Conservation (phyloP, 1,140 invertebrate genomes). For the Epicauta chinensis region DNA sequence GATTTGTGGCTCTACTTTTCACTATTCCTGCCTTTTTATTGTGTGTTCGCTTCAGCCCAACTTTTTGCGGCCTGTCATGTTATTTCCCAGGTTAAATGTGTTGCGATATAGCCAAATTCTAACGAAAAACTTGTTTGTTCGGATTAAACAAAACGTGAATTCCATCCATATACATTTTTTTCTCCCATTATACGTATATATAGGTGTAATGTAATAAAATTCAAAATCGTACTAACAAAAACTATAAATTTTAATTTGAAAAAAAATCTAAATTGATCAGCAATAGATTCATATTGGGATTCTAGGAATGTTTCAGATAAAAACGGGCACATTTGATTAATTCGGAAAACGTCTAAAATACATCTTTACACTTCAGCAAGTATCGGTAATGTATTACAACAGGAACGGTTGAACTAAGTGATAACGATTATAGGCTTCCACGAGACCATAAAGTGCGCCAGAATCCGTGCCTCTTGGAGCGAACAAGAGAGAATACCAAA, state of each 20-base stretch:
- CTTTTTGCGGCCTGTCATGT: constrained; percentile 23
- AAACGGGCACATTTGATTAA: constrained; percentile 1
- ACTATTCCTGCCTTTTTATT: constrained; percentile 29
- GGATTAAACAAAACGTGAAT: too few relatives aligned
- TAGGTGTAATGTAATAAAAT: too few relatives aligned
- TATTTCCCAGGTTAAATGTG: constrained; percentile 27
- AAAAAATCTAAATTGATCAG: too few relatives aligned
- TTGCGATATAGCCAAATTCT: constrained; percentile 25
- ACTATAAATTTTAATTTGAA: too few relatives aligned
- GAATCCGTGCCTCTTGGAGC: constrained; percentile 31
- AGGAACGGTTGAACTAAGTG: constrained; percentile 22
- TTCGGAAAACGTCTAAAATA: constrained; percentile 29
- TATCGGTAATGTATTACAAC: constrained; percentile 33
- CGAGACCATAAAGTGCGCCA: constrained; percentile 30
- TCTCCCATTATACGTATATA: too few relatives aligned
- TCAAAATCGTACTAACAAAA: too few relatives aligned
- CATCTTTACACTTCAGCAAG: constrained; percentile 32
- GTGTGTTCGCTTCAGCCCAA: constrained; percentile 14
- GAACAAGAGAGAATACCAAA: constrained; percentile 12
- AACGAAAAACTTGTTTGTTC: constrained; percentile 23
- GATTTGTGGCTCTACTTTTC: constrained; percentile 36
- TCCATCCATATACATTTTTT: constrained; percentile 1
- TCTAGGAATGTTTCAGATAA: too few relatives aligned
- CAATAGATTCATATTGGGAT: too few relatives aligned
- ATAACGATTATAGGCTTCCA: constrained; percentile 32